Evolutionary conservation across 2,113 vertebrate species (phyloP).

Genomic region (Oryzias melastigma): DNA sequence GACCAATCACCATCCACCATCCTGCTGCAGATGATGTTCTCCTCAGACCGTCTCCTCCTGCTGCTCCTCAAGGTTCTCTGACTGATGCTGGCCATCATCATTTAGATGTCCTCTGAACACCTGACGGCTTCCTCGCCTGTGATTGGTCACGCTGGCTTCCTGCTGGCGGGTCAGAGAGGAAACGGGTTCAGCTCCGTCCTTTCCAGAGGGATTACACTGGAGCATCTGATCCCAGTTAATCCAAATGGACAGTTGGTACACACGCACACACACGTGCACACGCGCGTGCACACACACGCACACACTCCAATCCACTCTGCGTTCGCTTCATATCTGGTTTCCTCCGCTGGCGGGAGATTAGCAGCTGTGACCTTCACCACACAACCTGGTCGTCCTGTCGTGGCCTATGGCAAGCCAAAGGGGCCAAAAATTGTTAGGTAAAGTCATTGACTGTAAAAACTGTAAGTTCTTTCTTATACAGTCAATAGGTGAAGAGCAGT

Average conservation of each 20-base stretch:
- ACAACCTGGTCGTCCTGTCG: no score
- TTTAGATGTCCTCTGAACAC: neutral
- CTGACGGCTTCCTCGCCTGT: slow-evolving; percentile 5
- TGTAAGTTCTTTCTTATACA: no score
- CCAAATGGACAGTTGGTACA: slow-evolving; percentile 23
- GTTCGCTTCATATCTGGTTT: slow-evolving; percentile 29
- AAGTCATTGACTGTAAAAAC: no score
- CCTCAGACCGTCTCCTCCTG: no score
- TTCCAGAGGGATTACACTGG: slow-evolving; percentile 53
- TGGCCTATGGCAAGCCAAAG: no score
- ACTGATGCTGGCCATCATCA: no score
- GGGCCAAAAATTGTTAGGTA: no score
- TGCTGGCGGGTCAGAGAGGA: slow-evolving; percentile 54
- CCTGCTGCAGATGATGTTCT: no score
- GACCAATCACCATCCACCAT: no score
- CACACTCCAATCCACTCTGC: slow-evolving; percentile 16
- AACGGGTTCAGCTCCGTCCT: slow-evolving; percentile 39
- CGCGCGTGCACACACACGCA: slow-evolving; percentile 1
- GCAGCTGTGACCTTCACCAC: neutral
- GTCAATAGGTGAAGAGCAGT: no score
- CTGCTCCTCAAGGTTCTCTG: no score
- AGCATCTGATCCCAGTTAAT: slow-evolving; percentile 63
- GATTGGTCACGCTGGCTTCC: slow-evolving; percentile 45
- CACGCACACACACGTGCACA: slow-evolving; percentile 20
- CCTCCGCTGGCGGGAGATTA: neutral